A percentile compares a stretch with the other conserved stretches of the same genome.
Evolutionary conservation across 2,113 vertebrate genomes (phyloP).

Genomic region (Mystacornis crossleyi): DNA sequence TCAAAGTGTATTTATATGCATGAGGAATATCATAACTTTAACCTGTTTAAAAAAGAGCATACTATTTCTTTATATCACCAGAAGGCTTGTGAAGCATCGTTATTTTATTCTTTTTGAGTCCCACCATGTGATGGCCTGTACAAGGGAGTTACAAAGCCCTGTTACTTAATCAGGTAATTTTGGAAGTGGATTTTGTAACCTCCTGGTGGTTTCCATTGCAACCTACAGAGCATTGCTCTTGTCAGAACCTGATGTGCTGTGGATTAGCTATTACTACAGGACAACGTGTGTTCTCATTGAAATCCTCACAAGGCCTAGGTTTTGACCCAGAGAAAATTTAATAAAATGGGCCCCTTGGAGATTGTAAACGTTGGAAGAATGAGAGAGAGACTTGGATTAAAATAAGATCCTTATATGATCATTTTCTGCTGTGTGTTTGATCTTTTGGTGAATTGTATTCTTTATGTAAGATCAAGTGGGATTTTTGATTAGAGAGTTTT

Average conservation of each 20-base stretch:
- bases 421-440: neutral
- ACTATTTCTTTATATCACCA: neutral
- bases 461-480: neutral
- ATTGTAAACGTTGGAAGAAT: neutral
- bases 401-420: neutral
- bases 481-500: constrained; percentile 1
- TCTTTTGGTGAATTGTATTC: neutral
- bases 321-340: constrained; percentile 27
- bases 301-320: neutral
- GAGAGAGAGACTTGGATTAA: neutral
- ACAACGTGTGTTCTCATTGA: neutral
- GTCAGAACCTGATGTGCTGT: neutral
- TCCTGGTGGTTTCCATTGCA: constrained; percentile 28
- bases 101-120: neutral
- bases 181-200: constrained; percentile 53
- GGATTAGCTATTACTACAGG: neutral
- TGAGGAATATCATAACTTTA: neutral
- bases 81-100: neutral
- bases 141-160: neutral
- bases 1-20: neutral
- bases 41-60: neutral
- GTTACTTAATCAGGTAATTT: constrained; percentile 42
- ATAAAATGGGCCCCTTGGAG: neutral
- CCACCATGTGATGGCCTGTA: neutral
- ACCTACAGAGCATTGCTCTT: neutral